These are phyloP conservation scores for Physocephala rufipes DNA, from an alignment of 2,888 invertebrate genomes.

Conservation along the genomic window DNA sequence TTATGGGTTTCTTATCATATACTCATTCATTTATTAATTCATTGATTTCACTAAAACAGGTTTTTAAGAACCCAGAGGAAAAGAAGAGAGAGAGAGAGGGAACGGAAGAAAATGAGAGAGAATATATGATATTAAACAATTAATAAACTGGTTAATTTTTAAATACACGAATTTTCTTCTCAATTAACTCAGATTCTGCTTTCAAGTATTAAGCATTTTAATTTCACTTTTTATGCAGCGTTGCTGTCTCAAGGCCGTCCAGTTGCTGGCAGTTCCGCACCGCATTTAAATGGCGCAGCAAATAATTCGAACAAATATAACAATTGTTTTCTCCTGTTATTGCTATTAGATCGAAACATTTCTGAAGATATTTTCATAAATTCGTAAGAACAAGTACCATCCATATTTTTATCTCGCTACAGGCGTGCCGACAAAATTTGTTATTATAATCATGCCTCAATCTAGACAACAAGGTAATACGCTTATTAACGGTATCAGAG, in stretches of 20 bases:
- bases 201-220: neutral
- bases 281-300: neutral
- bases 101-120: too few relatives aligned
- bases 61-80: neutral
- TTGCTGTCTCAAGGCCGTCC: conserved; percentile 23
- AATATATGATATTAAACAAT: neutral
- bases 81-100: too few relatives aligned
- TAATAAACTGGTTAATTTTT: neutral
- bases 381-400: neutral
- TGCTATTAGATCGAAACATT: conserved; percentile 2
- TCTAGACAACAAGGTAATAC: too few relatives aligned
- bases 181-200: neutral
- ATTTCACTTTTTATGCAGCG: conserved; percentile 28
- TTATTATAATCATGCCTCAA: too few relatives aligned
- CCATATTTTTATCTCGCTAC: neutral
- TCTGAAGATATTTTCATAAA: neutral
- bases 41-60: neutral
- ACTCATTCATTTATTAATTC: neutral
- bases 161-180: neutral
- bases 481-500: conserved; percentile 6
- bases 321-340: conserved; percentile 23
- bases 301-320: conserved; percentile 14
- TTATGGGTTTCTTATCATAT: neutral
- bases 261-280: conserved; percentile 6
- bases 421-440: neutral